Percentiles rank a stretch among this genome's conserved stretches.
Conservation (phyloP, 2,113 vertebrate genomes). For the Oxyruncus cristatus region DNA sequence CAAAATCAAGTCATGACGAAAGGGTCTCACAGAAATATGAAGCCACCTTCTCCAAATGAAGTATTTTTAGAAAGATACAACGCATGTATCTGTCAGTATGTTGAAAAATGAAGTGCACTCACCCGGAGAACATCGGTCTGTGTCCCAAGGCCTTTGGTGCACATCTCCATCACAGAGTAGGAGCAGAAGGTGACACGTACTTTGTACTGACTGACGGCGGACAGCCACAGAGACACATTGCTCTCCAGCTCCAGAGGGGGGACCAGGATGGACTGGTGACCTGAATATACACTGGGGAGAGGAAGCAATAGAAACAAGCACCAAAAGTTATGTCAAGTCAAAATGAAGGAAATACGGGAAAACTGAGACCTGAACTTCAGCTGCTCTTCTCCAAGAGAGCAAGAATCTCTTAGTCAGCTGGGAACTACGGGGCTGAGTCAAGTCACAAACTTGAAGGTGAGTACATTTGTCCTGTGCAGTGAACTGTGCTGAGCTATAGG, state of each 20-base stretch:
- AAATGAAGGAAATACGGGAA: neutral
- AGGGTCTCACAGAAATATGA: neutral
- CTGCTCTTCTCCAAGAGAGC: neutral
- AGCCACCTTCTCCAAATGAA: neutral
- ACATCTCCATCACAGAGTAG: conserved; percentile 98
- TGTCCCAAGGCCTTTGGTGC: conserved; percentile 90
- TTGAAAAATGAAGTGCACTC: conserved; percentile 22
- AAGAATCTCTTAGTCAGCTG: neutral
- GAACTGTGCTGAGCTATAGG: neutral
- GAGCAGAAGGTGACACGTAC: conserved; percentile 96
- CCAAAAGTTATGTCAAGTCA: neutral
- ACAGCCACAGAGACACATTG: conserved; percentile 91
- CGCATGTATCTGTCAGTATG: accelerated
- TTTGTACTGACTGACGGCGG: conserved; percentile 93
- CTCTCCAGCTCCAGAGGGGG: conserved; percentile 94
- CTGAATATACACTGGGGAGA: conserved; percentile 78
- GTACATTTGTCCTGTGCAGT: neutral
- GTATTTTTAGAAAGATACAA: neutral
- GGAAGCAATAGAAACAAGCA: neutral
- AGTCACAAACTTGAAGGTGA: neutral
- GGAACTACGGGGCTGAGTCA: neutral
- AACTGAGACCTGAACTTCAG: neutral
- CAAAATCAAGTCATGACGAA: neutral
- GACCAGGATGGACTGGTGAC: conserved; percentile 94
- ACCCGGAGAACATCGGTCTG: conserved; percentile 89